phyloP scores from a whole-genome alignment of 2,888 invertebrate genomes.

The Allacma fusca region DNA sequence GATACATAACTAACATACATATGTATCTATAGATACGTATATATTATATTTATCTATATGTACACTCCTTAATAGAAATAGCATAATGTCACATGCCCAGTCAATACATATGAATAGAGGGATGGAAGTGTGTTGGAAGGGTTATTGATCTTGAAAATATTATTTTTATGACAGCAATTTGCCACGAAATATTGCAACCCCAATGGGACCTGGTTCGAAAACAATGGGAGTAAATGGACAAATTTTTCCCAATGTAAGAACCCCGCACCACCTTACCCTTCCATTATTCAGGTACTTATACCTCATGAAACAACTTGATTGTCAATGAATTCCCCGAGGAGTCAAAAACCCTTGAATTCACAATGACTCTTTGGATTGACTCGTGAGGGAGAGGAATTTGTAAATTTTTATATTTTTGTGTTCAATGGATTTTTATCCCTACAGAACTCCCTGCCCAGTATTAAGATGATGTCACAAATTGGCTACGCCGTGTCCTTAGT shows the following conservation, averaged over 20 bases:
- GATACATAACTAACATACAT: too few relatives aligned
- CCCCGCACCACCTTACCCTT: constrained; percentile 15
- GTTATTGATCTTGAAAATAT: background rate
- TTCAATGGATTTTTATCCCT: constrained; percentile 38
- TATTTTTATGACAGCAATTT: constrained; percentile 62
- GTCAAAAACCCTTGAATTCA: too few relatives aligned
- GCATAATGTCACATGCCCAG: too few relatives aligned
- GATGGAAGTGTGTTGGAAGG: background rate
- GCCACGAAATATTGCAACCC: constrained; percentile 47
- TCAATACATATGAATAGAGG: too few relatives aligned
- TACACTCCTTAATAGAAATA: too few relatives aligned
- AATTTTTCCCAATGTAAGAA: constrained; percentile 53
- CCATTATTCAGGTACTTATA: constrained; percentile 14
- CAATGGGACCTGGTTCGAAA: constrained; percentile 42
- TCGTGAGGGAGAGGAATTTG: too few relatives aligned
- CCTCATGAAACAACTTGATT: background rate
- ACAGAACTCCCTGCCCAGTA: constrained; percentile 67
- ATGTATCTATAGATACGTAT: too few relatives aligned
- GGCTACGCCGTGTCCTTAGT: constrained; percentile 69
- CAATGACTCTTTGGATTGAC: too few relatives aligned
- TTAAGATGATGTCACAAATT: constrained; percentile 68
- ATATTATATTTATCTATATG: too few relatives aligned
- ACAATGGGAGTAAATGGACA: constrained; percentile 37
- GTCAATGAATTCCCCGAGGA: background rate
- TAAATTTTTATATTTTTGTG: too few relatives aligned